Percentiles rank a stretch among this genome's conserved stretches.
Evolutionary conservation across 2,797 vertebrate genomes (phyloP).

Genomic region (Pogoniulus pusillus): DNA sequence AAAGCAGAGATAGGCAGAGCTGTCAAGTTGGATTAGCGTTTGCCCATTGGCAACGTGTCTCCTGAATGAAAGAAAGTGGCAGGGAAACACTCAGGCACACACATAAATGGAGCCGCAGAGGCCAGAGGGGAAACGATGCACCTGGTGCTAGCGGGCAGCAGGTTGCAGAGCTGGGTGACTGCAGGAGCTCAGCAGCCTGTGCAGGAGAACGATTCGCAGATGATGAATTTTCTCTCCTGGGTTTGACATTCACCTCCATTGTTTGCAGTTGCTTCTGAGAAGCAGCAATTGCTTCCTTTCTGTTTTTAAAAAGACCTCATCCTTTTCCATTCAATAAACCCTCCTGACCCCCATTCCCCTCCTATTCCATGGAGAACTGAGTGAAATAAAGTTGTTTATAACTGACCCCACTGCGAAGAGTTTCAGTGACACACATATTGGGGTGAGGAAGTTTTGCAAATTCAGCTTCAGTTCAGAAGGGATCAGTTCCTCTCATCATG

Average conservation of each 20-base stretch:
- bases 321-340: background rate
- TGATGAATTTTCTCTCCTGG: background rate
- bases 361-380: background rate
- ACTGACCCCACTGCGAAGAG: background rate
- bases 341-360: background rate
- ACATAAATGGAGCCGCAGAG: background rate
- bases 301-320: background rate
- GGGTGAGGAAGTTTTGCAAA: background rate
- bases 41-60: conserved; percentile 15
- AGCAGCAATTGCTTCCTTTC: background rate
- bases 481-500: background rate
- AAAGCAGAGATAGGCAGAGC: conserved; percentile 63
- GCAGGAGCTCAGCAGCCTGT: background rate
- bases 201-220: background rate
- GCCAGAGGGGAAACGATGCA: background rate
- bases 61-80: background rate
- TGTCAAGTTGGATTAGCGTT: conserved; percentile 59
- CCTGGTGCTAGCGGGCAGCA: background rate
- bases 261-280: conserved; percentile 11
- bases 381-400: background rate
- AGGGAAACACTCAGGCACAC: background rate
- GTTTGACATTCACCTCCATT: conserved; percentile 3
- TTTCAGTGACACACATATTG: background rate
- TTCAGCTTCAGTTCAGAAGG: background rate
- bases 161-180: background rate